Conservation (phyloP, 2,888 invertebrate genomes). For the Andrena flavipes region DNA sequence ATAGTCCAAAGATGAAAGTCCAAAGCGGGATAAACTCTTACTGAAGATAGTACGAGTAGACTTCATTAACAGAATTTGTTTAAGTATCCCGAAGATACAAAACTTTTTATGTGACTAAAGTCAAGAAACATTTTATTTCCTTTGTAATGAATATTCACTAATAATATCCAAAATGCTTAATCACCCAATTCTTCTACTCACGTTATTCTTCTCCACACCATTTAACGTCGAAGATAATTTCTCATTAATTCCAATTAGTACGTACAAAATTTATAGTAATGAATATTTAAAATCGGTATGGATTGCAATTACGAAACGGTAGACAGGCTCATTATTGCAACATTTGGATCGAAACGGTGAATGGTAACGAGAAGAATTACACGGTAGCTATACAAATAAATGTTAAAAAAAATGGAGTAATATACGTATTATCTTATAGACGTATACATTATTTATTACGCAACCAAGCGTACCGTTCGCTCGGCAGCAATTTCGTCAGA, state of each 20-base stretch:
- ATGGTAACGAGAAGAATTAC: neutral
- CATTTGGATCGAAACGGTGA: neutral
- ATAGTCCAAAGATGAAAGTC: no score
- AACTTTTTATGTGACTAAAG: no score
- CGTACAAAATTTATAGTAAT: neutral
- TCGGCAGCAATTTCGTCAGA: neutral
- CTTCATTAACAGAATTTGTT: neutral
- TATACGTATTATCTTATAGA: neutral
- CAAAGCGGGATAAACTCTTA: no score
- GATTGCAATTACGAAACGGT: no score
- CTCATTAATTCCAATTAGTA: neutral
- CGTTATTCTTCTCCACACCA: no score
- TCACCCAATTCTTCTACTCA: no score
- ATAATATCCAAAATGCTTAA: no score
- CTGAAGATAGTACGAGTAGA: neutral
- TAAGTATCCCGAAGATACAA: no score
- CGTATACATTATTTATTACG: neutral
- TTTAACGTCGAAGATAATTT: no score
- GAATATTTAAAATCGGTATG: no score
- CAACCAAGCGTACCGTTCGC: slow-evolving; percentile 3
- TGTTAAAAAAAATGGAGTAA: neutral
- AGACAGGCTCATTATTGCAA: neutral
- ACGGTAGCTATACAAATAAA: neutral
- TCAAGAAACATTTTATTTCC: no score
- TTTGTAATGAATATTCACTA: no score